These are phyloP conservation scores for Sabellastarte sp. DNA, from an alignment of 2,888 invertebrate genomes.

Conservation along the genomic window DNA sequence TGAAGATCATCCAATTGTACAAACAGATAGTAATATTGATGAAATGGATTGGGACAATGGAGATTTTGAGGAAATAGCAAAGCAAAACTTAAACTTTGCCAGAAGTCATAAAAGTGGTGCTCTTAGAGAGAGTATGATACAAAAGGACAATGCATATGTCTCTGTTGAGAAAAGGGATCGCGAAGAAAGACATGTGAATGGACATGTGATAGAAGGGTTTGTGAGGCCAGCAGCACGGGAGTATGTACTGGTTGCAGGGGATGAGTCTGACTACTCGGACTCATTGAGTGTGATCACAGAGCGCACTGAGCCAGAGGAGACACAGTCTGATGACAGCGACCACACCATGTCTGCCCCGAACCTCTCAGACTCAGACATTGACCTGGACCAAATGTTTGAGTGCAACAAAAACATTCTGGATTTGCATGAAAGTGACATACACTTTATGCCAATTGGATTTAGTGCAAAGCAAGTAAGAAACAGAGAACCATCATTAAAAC, in stretches of 20 bases:
- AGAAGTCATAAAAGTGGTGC: too few relatives aligned
- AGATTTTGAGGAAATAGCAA: too few relatives aligned
- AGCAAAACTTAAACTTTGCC: too few relatives aligned
- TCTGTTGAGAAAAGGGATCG: too few relatives aligned
- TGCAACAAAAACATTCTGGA: conserved; percentile 2
- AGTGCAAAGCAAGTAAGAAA: not conserved
- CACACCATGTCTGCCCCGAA: not conserved
- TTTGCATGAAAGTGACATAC: not conserved
- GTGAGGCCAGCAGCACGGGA: not conserved
- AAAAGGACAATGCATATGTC: too few relatives aligned
- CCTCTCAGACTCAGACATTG: conserved; percentile 5
- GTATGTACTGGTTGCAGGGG: not conserved
- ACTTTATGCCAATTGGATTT: not conserved
- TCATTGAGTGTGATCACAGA: conserved; percentile 47
- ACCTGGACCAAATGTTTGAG: conserved; percentile 9
- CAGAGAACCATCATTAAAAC: not conserved
- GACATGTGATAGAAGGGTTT: not conserved
- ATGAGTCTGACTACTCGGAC: conserved; percentile 35
- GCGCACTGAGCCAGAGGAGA: conserved; percentile 36
- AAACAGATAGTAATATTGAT: too few relatives aligned
- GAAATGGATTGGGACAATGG: too few relatives aligned
- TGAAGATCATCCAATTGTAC: too few relatives aligned
- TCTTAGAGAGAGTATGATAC: too few relatives aligned
- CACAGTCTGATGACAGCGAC: not conserved
- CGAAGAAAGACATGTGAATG: too few relatives aligned